phyloP scores from a whole-genome alignment of 2,113 vertebrate species.

The Zosterops japonicus region DNA sequence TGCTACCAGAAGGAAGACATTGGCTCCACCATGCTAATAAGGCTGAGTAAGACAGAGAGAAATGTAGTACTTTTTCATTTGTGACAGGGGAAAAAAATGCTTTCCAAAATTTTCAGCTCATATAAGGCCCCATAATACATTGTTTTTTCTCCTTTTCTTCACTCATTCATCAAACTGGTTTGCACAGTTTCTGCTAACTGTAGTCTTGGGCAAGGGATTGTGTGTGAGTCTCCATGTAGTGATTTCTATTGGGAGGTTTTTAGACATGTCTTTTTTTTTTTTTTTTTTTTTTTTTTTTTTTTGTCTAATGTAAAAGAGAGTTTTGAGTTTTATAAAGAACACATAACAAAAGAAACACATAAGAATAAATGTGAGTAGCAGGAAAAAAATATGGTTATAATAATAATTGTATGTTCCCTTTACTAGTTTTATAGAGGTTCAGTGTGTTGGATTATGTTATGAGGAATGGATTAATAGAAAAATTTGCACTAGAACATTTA shows the following conservation, averaged over 20 bases:
- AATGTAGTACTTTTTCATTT: background rate
- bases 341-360: background rate
- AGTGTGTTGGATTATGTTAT: background rate
- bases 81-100: background rate
- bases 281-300: background rate
- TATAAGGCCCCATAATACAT: background rate
- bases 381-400: background rate
- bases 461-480: background rate
- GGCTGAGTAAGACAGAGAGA: background rate
- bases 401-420: background rate
- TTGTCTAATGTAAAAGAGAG: background rate
- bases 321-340: background rate
- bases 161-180: background rate
- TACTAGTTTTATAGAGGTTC: background rate
- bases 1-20: background rate
- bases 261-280: rapidly evolving
- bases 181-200: background rate
- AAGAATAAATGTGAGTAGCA: background rate
- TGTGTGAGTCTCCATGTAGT: background rate
- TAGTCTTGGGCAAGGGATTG: background rate
- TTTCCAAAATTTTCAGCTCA: background rate
- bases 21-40: background rate
- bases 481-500: background rate
- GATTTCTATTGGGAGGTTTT: background rate
- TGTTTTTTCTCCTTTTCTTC: background rate